Evolutionary conservation across 2,113 vertebrate species (phyloP), one percentile per base, ranked within the genome.

Genomic region (Cavia aperea): DNA sequence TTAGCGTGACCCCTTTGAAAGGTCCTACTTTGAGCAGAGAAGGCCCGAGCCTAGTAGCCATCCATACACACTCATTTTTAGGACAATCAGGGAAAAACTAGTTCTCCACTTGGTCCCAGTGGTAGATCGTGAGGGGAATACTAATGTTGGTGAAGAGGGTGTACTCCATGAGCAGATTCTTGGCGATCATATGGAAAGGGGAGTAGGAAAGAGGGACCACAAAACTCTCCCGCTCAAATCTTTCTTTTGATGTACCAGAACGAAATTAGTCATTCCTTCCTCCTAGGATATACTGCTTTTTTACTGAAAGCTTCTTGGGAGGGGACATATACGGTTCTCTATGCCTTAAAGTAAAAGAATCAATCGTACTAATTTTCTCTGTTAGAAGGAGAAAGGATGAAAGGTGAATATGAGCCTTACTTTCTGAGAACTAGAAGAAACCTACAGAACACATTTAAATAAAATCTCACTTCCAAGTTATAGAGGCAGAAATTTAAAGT

Each of bases 121-220:
- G 26, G 16, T 56, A 15, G 4, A 51, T 73, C 36, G 43, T 86
- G 36, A 39, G n/a, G 26, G 6, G 36, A 15, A 79, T 39, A 29
- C 2, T 7, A 13, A 46, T 75, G 4, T 65, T 92, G 63, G 49
- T 46, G 4, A 94, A 85, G 7, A 4, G 7, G 5, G 3, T 43
- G 7, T 7, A 7, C 2, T 51, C 43, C 16, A n/a, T 63, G 75
- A 89, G 1, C 73, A 51, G 65, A 87, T 11, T 60, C 14, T 29
- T 4, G 49, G 72, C 82, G 12, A 63, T 7, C 11, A 23, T 51
- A 2, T 66, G 11, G 62, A 65, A 46, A 39, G 11, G 39, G n/a
- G 2, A 2, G 0, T 13, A 7, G 11, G 5, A 9, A 26, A 63
- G 4, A 46, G 2, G 9, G 23, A 1, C 9, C 16, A 56, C 7